Evolutionary conservation across 2,888 invertebrate species (phyloP).

Genomic region (Tetramorium bicarinatum): DNA sequence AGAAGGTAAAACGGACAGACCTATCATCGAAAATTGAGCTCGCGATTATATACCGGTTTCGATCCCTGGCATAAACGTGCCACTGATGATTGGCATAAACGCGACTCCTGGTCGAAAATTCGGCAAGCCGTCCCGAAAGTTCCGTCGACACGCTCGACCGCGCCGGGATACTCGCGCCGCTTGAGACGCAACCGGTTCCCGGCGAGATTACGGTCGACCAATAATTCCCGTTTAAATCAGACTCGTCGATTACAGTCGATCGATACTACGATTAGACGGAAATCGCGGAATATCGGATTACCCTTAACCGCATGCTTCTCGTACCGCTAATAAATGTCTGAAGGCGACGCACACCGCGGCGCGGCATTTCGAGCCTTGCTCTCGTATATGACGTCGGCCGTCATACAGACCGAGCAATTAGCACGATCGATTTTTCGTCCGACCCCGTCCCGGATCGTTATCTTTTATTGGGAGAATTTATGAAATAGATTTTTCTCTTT

Average conservation of each 20-base stretch:
- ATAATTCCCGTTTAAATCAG: conserved; percentile 53
- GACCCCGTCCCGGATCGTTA: background rate
- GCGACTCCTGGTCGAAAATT: conserved; percentile 26
- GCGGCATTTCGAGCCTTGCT: background rate
- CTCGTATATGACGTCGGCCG: conserved; percentile 11
- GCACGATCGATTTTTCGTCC: background rate
- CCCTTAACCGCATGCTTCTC: conserved; percentile 15
- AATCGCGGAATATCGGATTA: conserved; percentile 53
- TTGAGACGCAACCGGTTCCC: conserved; percentile 45
- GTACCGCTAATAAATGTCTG: conserved; percentile 17
- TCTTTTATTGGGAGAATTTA: conserved; percentile 5
- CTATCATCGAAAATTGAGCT: conserved; percentile 24
- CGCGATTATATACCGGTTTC: conserved; percentile 30
- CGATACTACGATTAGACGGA: conserved; percentile 34
- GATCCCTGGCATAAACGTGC: background rate
- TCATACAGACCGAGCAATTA: conserved; percentile 9
- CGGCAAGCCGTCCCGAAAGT: conserved; percentile 26
- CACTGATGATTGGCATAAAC: conserved; percentile 31
- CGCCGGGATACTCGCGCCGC: conserved; percentile 20
- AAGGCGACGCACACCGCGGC: background rate
- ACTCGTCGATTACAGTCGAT: conserved; percentile 46
- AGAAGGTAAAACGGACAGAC: background rate
- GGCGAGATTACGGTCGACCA: conserved; percentile 15
- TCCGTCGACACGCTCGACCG: conserved; percentile 33
- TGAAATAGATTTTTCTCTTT: background rate